phyloP scores from a whole-genome alignment of 2,797 vertebrate species.

The Nothura maculosa region DNA sequence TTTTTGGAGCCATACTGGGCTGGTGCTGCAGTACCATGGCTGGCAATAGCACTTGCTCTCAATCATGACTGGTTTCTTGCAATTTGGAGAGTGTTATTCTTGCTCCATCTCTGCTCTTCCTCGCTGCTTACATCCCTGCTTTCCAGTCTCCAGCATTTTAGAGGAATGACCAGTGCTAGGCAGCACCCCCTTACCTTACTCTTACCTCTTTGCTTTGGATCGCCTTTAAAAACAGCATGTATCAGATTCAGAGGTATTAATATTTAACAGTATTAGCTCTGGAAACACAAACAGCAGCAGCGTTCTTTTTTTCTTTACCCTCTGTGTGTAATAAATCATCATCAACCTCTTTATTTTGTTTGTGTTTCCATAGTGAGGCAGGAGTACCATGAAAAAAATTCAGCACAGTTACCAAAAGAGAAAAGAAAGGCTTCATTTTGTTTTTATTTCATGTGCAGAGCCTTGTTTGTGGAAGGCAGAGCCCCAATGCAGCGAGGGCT shows the following conservation, averaged over 20 bases:
- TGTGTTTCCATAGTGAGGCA: constrained; percentile 52
- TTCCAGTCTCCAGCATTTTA: background rate
- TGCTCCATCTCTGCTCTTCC: background rate
- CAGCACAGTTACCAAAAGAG: background rate
- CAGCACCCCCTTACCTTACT: background rate
- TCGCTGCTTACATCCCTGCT: background rate
- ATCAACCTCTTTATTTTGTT: constrained; percentile 42
- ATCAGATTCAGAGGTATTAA: constrained; percentile 59
- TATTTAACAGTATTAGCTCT: constrained; percentile 49
- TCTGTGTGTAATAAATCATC: constrained; percentile 57
- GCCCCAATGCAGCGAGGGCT: constrained; percentile 31
- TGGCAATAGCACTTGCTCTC: background rate
- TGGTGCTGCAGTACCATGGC: background rate
- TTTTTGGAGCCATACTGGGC: background rate
- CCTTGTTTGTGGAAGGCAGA: background rate
- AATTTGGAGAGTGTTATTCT: background rate
- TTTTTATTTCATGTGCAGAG: constrained; percentile 22
- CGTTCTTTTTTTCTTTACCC: background rate
- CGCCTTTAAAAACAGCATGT: constrained; percentile 6
- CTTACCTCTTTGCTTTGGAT: constrained; percentile 21
- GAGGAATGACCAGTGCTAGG: background rate
- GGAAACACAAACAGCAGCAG: constrained; percentile 1
- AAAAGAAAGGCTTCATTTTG: constrained; percentile 15
- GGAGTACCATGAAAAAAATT: constrained; percentile 7
- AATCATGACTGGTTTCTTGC: background rate